These are phyloP conservation scores for Dusona sp. DNA, from an alignment of 2,888 invertebrate genomes.

Conservation along the genomic window DNA sequence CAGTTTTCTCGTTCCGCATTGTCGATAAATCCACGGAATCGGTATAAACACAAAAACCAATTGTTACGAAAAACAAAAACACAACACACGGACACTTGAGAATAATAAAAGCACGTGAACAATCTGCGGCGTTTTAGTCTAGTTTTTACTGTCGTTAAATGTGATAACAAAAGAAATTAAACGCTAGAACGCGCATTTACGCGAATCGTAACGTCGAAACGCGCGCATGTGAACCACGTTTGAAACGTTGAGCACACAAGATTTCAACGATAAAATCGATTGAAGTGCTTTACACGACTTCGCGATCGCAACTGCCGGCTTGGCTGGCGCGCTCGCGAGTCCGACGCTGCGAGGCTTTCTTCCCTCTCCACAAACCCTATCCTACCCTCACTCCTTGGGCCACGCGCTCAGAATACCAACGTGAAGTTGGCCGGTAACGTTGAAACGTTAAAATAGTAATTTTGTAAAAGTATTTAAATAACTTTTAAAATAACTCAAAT, in stretches of 20 bases:
- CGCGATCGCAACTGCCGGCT: slow-evolving; percentile 72
- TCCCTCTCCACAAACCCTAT: slow-evolving; percentile 36
- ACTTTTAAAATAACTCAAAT: background rate
- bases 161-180: slow-evolving; percentile 29
- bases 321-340: slow-evolving; percentile 72
- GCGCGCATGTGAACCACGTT: slow-evolving; percentile 47
- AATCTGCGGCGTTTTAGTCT: background rate
- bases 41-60: slow-evolving; percentile 36
- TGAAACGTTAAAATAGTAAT: background rate
- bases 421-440: slow-evolving; percentile 38
- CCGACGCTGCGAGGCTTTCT: slow-evolving; percentile 59
- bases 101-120: slow-evolving; percentile 30
- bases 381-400: slow-evolving; percentile 51
- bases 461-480: background rate
- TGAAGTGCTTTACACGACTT: slow-evolving; percentile 63
- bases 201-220: slow-evolving; percentile 8
- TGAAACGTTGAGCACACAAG: slow-evolving; percentile 45
- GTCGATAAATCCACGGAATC: slow-evolving; percentile 60
- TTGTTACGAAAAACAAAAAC: slow-evolving; percentile 31
- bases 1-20: slow-evolving; percentile 8
- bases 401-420: slow-evolving; percentile 29
- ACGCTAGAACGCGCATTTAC: background rate
- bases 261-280: slow-evolving; percentile 16
- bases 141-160: background rate
- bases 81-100: slow-evolving; percentile 43